phyloP scores from a whole-genome alignment of 2,888 invertebrate genomes.

The Escarpia spicata region DNA sequence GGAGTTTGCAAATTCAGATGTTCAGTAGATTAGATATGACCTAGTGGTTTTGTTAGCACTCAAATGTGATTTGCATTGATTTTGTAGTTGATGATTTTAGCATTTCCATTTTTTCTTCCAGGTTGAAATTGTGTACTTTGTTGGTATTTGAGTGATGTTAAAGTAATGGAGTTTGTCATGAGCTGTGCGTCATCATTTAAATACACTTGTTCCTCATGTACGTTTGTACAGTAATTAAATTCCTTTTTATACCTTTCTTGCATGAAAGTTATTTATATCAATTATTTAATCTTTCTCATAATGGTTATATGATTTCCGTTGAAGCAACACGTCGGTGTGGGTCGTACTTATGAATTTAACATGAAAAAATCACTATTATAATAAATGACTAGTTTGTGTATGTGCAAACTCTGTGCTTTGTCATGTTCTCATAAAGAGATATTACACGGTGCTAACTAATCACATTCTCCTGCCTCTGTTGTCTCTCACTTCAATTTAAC shows the following conservation, averaged over 20 bases:
- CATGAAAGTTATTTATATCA: too few relatives aligned
- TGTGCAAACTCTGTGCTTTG: too few relatives aligned
- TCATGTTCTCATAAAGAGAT: too few relatives aligned
- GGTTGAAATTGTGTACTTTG: background rate
- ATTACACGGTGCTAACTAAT: too few relatives aligned
- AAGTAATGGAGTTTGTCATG: background rate
- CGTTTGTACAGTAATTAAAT: background rate
- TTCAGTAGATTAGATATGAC: background rate
- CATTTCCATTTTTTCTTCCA: background rate
- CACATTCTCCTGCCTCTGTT: too few relatives aligned
- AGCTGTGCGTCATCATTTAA: background rate
- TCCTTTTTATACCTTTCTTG: background rate
- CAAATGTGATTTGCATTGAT: conserved; percentile 16
- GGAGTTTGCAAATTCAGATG: conserved; percentile 9
- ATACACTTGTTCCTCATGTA: background rate
- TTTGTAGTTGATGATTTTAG: background rate
- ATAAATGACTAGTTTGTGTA: too few relatives aligned
- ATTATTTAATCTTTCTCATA: too few relatives aligned
- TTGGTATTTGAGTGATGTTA: background rate
- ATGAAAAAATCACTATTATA: too few relatives aligned
- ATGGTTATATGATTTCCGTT: too few relatives aligned
- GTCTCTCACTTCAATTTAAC: too few relatives aligned
- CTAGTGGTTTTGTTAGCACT: background rate
- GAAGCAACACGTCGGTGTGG: too few relatives aligned
- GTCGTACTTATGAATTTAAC: too few relatives aligned